A percentile compares a stretch with the other conserved stretches of the same genome.
phyloP scores from a whole-genome alignment of 2,888 invertebrate genomes.

The Hetaerina titia region DNA sequence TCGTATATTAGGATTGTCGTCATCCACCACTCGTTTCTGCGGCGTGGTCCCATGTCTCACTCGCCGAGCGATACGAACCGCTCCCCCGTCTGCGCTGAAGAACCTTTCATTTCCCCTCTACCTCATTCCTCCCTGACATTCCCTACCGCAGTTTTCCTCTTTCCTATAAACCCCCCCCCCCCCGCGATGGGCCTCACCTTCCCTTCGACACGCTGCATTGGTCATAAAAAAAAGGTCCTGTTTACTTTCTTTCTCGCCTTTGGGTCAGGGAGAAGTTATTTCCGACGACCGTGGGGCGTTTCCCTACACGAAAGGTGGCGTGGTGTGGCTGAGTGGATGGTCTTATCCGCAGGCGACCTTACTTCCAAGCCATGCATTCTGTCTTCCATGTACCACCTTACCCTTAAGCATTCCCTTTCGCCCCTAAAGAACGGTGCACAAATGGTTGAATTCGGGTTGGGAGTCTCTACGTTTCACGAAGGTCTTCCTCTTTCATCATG shows the following conservation, averaged over 20 bases:
- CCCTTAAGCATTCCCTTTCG: not conserved
- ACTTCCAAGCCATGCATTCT: no score
- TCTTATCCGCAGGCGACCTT: not conserved
- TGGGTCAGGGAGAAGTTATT: not conserved
- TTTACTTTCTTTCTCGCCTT: not conserved
- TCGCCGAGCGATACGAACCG: no score
- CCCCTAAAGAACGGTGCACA: not conserved
- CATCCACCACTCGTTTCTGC: no score
- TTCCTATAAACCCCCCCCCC: not conserved
- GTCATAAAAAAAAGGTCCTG: not conserved
- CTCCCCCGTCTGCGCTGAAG: no score
- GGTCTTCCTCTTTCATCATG: no score
- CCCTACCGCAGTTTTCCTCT: not conserved
- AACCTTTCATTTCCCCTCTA: not conserved
- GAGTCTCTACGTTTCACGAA: no score
- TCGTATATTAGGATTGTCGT: no score
- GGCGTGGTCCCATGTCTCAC: no score
- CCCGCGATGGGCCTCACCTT: not conserved
- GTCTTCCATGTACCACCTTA: not conserved
- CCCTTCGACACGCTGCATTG: not conserved
- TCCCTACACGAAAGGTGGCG: not conserved
- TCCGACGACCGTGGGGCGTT: conserved; percentile 1
- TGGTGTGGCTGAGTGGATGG: not conserved
- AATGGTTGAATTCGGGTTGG: not conserved
- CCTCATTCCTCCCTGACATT: not conserved